Conservation (phyloP, 2,888 invertebrate genomes). For the Ptilodon capucinus region DNA sequence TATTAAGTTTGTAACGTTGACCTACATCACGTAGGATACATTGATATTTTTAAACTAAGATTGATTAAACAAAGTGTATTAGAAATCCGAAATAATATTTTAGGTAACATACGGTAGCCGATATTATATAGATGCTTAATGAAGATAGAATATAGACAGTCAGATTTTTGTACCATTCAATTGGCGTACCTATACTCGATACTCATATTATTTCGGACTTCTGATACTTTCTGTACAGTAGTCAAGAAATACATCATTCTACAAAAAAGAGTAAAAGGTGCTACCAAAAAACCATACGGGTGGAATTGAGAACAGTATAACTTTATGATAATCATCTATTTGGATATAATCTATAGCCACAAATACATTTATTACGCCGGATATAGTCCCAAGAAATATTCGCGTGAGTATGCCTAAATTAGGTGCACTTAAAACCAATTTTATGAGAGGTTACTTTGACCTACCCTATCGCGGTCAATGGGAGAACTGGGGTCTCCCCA, state of each 20-base stretch:
- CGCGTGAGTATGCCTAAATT: slow-evolving; percentile 9
- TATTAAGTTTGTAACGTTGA: slow-evolving; percentile 9
- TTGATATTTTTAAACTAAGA: slow-evolving; percentile 5
- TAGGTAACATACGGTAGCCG: too few relatives aligned
- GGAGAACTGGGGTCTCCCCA: slow-evolving; percentile 22
- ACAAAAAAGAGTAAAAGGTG: too few relatives aligned
- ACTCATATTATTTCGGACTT: too few relatives aligned
- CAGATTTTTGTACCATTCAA: too few relatives aligned
- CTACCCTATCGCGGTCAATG: slow-evolving; percentile 44
- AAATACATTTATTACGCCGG: background rate
- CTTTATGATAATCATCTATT: slow-evolving; percentile 1
- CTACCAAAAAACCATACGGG: too few relatives aligned
- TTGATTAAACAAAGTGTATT: too few relatives aligned
- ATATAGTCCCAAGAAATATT: background rate
- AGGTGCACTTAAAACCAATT: slow-evolving; percentile 21
- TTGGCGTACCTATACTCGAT: too few relatives aligned
- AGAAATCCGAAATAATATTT: too few relatives aligned
- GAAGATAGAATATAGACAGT: too few relatives aligned
- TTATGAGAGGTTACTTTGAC: slow-evolving; percentile 44
- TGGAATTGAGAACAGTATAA: slow-evolving; percentile 3
- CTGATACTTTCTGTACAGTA: too few relatives aligned
- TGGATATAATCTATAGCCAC: background rate
- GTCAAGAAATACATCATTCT: too few relatives aligned
- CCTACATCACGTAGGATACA: slow-evolving; percentile 10
- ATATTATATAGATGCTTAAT: too few relatives aligned